Evolutionary conservation across 2,888 invertebrate genomes (phyloP).

Genomic region (Falcaria lacertinaria): DNA sequence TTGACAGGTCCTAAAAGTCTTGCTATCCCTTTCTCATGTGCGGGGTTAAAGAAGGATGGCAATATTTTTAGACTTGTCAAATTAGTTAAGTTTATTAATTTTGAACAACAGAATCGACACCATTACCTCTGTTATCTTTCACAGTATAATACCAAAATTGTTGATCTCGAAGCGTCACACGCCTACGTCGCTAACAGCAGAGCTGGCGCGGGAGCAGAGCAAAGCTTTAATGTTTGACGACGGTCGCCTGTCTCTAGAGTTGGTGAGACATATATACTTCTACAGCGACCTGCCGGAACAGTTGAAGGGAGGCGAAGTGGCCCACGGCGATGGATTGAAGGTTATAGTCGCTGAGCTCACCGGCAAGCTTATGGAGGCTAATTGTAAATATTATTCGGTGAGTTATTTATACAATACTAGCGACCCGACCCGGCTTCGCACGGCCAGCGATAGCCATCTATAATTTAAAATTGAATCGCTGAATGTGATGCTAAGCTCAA

Average conservation of each 20-base stretch:
- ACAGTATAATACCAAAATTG: constrained; percentile 57
- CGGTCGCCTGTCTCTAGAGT: constrained; percentile 35
- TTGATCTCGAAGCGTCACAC: constrained; percentile 41
- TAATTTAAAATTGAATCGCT: too few relatives aligned
- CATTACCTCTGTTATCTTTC: too few relatives aligned
- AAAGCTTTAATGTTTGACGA: constrained; percentile 42
- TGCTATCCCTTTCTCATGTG: too few relatives aligned
- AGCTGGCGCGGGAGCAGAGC: constrained; percentile 45
- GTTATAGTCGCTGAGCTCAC: constrained; percentile 45
- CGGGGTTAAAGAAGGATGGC: too few relatives aligned
- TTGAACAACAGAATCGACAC: too few relatives aligned
- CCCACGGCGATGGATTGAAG: constrained; percentile 29
- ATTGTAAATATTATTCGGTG: constrained; percentile 84
- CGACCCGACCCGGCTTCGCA: too few relatives aligned
- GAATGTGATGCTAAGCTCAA: too few relatives aligned
- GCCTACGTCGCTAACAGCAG: constrained; percentile 44
- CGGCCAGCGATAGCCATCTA: too few relatives aligned
- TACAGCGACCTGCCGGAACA: constrained; percentile 57
- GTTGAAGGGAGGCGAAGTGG: constrained; percentile 28
- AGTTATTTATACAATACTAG: constrained; percentile 48
- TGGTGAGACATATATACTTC: constrained; percentile 61
- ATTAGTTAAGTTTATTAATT: too few relatives aligned
- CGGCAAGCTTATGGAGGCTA: constrained; percentile 76
- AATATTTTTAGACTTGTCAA: too few relatives aligned
- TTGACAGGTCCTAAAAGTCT: too few relatives aligned